These are phyloP conservation scores for Vanessa tameamea DNA, from an alignment of 1,140 invertebrate genomes.

Conservation along the genomic window DNA sequence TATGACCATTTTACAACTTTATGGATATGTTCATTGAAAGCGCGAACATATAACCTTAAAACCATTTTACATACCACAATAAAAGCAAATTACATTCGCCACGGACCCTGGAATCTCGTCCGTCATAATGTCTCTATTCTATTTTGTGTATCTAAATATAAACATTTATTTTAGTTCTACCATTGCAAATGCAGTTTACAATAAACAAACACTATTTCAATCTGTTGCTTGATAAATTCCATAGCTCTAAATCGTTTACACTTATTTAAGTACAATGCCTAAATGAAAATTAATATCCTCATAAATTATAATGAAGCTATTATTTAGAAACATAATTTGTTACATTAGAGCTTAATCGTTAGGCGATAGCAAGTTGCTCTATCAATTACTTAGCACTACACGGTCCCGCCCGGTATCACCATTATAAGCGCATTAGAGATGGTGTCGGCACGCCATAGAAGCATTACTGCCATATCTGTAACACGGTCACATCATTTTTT, in stretches of 20 bases:
- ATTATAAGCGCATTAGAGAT: constrained; percentile 77
- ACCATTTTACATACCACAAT: constrained; percentile 17
- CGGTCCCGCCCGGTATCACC: constrained; percentile 60
- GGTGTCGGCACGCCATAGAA: constrained; percentile 70
- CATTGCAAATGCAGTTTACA: neutral
- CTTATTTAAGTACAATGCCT: constrained; percentile 14
- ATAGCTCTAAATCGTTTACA: neutral
- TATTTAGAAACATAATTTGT: constrained; percentile 50
- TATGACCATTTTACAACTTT: constrained; percentile 35
- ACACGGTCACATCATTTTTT: constrained; percentile 77
- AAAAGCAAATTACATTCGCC: neutral
- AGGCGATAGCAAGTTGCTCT: constrained; percentile 60
- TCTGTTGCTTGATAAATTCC: neutral
- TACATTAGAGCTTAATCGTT: constrained; percentile 62
- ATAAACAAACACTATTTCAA: neutral
- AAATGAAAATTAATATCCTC: constrained; percentile 23
- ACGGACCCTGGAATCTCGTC: neutral
- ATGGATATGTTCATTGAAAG: constrained; percentile 22
- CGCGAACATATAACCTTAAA: constrained; percentile 13
- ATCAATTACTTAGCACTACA: constrained; percentile 74
- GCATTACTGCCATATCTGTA: constrained; percentile 68
- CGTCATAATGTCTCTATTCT: neutral
- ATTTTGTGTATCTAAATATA: neutral
- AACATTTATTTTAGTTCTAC: neutral
- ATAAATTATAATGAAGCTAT: constrained; percentile 46